Evolutionary conservation across 2,888 invertebrate species (phyloP).

Genomic region (Drosophila falleni): DNA sequence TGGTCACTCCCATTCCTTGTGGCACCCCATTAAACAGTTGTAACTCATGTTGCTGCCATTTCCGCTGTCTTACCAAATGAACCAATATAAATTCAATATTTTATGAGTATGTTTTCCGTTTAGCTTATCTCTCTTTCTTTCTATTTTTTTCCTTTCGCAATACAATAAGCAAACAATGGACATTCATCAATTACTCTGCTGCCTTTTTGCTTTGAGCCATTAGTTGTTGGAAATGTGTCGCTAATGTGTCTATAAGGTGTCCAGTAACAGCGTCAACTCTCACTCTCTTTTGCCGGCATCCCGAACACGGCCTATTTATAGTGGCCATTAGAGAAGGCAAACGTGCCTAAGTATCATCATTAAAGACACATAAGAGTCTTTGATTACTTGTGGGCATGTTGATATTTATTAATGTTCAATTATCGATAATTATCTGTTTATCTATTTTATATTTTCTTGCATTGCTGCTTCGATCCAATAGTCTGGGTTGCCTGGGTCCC

Average conservation of each 20-base stretch:
- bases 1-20: constrained; percentile 37
- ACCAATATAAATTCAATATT: constrained; percentile 71
- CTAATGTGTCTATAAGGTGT: constrained; percentile 54
- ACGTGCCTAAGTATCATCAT: constrained; percentile 56
- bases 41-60: constrained; percentile 64
- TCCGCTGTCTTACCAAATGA: constrained; percentile 64
- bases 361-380: constrained; percentile 51
- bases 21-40: constrained; percentile 56
- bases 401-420: constrained; percentile 72
- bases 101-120: constrained; percentile 54
- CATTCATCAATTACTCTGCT: constrained; percentile 57
- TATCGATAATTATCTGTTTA: constrained; percentile 70
- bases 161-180: constrained; percentile 43
- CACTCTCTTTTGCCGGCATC: constrained; percentile 1
- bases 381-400: constrained; percentile 44
- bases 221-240: constrained; percentile 47
- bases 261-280: constrained; percentile 24
- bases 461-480: constrained; percentile 5
- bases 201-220: constrained; percentile 30
- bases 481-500: neutral
- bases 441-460: constrained; percentile 35
- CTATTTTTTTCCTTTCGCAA: constrained; percentile 6
- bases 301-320: constrained; percentile 45
- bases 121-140: constrained; percentile 1
- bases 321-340: constrained; percentile 46